Evolutionary conservation across 1,140 invertebrate species (phyloP), one percentile per base, ranked within the genome.

Genomic region (Leucophenga varia): DNA sequence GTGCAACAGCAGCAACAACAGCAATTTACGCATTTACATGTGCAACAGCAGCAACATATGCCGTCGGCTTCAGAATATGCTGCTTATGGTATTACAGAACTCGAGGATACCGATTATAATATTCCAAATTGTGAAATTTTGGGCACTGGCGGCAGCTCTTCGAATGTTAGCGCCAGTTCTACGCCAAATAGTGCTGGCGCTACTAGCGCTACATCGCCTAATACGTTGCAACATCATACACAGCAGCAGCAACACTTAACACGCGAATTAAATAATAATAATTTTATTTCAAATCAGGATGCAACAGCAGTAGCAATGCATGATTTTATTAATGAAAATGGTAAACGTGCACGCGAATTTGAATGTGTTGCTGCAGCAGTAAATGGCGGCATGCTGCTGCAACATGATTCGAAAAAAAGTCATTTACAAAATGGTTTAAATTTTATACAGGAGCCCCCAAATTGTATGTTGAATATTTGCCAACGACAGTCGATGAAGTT

Each of bases 401-500:
- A 67, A 25, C 63, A 63, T 6, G 63, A 67, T n/a, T 64, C 67
- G 21, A 67, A 67, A 36, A 67, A 67, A 22, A 36, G 59, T 20
- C 37, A 60, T 13, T 9, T 34, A n/a, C 43, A 43, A n/a, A n/a
- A n/a, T n/a, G n/a, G n/a, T n/a, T n/a, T n/a, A n/a, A n/a, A n/a
- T n/a, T n/a, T n/a, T n/a, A n/a, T n/a, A 4, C 55, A 57, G 21
- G 51, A 61, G 5, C 40, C 30, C 14, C 61, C 64, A 19, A 43
- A 13, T 58, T 60, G 20, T 68, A 60, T 49, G 59, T 64, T 25
- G 70, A 73, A 22, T 73, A 73, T 35, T 43, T 72, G 36, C 70
- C 70, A 14, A 71, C 67, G 31, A 71, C 70, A 0, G 65, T 73
- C 38, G 53, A 70, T 25, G 70, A 73, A 38, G 65, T 73, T n/a